Conservation (phyloP, 2,888 invertebrate genomes). For the Trachelus tabidus region DNA sequence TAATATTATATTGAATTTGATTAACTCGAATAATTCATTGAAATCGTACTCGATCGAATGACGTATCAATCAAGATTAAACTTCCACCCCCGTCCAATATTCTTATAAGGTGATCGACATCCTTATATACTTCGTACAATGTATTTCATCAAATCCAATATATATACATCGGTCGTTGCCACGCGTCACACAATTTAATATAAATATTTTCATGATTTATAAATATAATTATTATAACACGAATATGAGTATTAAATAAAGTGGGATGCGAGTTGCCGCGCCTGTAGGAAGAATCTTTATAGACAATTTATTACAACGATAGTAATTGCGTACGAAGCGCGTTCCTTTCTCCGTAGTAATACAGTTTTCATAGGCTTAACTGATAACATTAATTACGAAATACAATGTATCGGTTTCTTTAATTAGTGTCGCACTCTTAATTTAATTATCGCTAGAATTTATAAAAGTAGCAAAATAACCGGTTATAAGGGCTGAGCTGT, state of each 20-base stretch:
- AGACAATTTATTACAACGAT: constrained; percentile 10
- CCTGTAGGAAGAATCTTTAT: constrained; percentile 1
- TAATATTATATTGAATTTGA: not conserved
- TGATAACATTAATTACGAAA: constrained; percentile 11
- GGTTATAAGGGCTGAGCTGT: constrained; percentile 59
- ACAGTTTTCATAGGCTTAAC: not conserved
- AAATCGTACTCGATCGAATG: not conserved
- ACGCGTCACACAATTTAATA: constrained; percentile 14
- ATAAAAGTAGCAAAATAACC: constrained; percentile 66
- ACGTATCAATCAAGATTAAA: not conserved
- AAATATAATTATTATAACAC: constrained; percentile 3
- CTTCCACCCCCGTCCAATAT: not conserved
- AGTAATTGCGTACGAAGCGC: constrained; percentile 5
- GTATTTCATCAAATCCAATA: not conserved
- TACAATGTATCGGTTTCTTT: not conserved
- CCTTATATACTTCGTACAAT: constrained; percentile 13
- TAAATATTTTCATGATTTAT: constrained; percentile 14
- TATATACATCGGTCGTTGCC: not conserved
- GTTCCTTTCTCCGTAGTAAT: not conserved
- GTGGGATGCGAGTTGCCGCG: not conserved
- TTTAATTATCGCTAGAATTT: constrained; percentile 40
- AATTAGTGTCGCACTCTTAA: not conserved
- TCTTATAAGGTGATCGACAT: not conserved
- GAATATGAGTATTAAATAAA: not conserved
- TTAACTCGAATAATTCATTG: not conserved